Base-by-base conservation (phyloP, 2,797 vertebrate genomes). In the Oreochromis mossambicus region DNA sequence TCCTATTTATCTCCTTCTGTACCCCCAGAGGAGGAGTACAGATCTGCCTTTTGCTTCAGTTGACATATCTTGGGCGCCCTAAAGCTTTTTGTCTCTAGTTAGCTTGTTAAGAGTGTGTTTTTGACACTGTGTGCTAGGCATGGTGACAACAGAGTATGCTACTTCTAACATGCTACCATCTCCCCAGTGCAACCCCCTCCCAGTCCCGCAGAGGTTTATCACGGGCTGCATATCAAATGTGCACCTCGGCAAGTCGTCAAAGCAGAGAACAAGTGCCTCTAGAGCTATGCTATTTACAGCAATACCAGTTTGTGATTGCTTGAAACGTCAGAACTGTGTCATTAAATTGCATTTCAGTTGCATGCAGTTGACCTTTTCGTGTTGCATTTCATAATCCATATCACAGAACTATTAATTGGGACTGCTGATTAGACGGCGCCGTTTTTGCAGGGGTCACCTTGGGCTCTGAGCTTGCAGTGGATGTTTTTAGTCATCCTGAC, bases 91-190 rank as follows among this genome's bases (percentile, higher is more conserved):
- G 84, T 89, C 89, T 93, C 91, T 21, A 77, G 86, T 92, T 88
- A 80, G 91, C 88, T 93, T 91, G 90, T 93, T 94, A 92, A 12
- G 61, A 51, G 36, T 3, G 32, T 58, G 84, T 78, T 83, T 88
- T 66, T 86, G 84, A 89, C 91, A 36, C 50, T 4, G 70, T 75
- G 86, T 78, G 82, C 86, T 78, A 46, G 70, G 52, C 79, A 5
- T 1, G 79, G 63, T 83, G 88, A 90, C 68, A 85, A 75, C 78
- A 75, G 66, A 73, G 79, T 82, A 90, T 90, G 91, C 81, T 92
- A 86, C 93, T 93, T 83, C 77, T 48, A 87, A 77, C 86, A 80
- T 79, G 89, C 87, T 85, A 73, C 58, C 41, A 7, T 81, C 43
- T 85, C 87, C 83, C 58, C 34, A 6, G 15, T 78, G 87, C 66